These are phyloP conservation scores for Periphyllus acericola DNA, from an alignment of 2,888 invertebrate species.

Conservation along the genomic window DNA sequence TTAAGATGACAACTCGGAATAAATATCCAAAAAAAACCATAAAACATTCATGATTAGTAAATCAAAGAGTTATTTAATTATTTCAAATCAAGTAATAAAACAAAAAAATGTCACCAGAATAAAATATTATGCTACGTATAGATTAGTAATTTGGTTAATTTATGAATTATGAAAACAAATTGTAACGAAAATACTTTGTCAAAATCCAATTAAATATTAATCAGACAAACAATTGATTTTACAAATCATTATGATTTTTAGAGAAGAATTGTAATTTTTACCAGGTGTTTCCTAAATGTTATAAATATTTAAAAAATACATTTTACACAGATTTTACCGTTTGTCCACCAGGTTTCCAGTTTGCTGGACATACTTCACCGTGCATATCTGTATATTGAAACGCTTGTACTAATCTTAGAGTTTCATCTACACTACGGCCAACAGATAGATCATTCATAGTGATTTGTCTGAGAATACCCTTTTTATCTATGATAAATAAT, in stretches of 20 bases:
- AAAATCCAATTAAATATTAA: no score
- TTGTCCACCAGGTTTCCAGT: constrained; percentile 87
- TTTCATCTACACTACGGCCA: constrained; percentile 93
- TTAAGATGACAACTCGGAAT: no score
- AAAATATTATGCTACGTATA: no score
- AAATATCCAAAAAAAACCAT: no score
- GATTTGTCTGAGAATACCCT: constrained; percentile 87
- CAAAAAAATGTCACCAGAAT: no score
- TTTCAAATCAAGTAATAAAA: no score
- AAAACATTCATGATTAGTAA: no score
- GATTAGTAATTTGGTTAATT: no score
- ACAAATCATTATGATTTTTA: neutral
- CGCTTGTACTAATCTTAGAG: constrained; percentile 90
- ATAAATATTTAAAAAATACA: neutral
- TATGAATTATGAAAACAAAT: no score
- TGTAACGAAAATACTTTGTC: no score
- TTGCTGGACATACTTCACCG: constrained; percentile 95
- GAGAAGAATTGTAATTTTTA: neutral
- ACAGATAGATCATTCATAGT: constrained; percentile 98
- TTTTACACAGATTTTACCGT: constrained; percentile 63
- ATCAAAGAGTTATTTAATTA: no score
- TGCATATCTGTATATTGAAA: constrained; percentile 93
- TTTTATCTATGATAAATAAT: constrained; percentile 91
- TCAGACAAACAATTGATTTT: no score
- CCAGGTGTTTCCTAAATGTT: neutral